Base-by-base conservation (phyloP, 2,113 vertebrate genomes). In the Mormyrus iriodes region DNA sequence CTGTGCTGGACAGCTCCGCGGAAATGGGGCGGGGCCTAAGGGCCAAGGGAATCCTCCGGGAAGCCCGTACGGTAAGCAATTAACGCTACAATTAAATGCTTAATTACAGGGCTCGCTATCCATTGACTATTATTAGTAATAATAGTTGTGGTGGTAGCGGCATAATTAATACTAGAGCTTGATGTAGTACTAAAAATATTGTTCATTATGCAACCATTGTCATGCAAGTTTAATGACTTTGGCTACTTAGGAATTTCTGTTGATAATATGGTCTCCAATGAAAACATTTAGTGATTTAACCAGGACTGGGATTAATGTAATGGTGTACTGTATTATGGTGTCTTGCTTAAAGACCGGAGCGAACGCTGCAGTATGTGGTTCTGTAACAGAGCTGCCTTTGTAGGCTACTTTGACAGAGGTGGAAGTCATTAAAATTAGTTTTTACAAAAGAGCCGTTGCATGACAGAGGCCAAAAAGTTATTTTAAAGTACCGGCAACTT, bases 1-100 rank as follows among this genome's bases (percentile, higher is more conserved):
- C 13, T 89, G 90, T 91, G 86, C 95, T 95, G 95, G 95, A 96
- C 94, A 96, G 95, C 90, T 94, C 93, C 88, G 69, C 90, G 35
- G 89, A 42, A 24, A 53, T 91, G 92, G 90, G 92, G 94, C 92
- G 93, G 51, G 88, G 89, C 69, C 92, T 46, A 90, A 89, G 86
- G n/a, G 89, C n/a, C 87, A 89, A 88, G 91, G 90, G 49, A 53
- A 86, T 86, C 85, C 85, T 86, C 27, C 17, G 51, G 51, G 85
- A 86, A 86, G 49, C 85, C 85, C 49, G 35, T 12, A 53, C 85
- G 49, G 48, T 19, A 52, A 39, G 1, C 39, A 84, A 84, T 84
- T 44, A 46, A 21, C 44, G 44, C 44, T 46, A n/a, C 21, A 48
- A 42, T 24, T 48, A 42, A 76, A 35, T 42, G 31, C 73, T 39